Base-by-base conservation (phyloP, 2,888 invertebrate genomes). In the Danaus chrysippus region DNA sequence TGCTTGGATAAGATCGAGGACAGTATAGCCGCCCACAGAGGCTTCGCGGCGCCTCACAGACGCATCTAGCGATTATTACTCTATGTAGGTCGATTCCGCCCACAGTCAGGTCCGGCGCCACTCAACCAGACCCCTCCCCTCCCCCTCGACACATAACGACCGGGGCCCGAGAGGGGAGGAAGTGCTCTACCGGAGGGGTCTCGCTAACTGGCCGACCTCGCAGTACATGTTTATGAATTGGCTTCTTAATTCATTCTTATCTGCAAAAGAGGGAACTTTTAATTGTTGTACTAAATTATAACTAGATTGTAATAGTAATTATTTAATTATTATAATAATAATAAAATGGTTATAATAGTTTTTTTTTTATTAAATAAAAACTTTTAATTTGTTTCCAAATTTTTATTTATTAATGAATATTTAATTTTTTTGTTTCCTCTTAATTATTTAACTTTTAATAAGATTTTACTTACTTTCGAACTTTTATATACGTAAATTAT, bases 11-110 rank as follows among this genome's bases (percentile, higher is more conserved):
- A 34, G 23, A 34, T 34, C 23, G 23, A 34, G 23, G 23, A 49
- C 52, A 34, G 59, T 62, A 66, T 58, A 34, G 71, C 79, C 84
- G 81, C 85, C 86, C 80, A 84, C 84, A 57, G 75, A 81, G 82
- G 82, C 82, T 82, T 77, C 76, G 65, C 74, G 87, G 88, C 88
- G 88, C 87, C 87, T 83, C 81, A 68, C 76, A 79, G 87, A 81
- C 87, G 87, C 84, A 82, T 87, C 87, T 77, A 82, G 80, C 82
- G 84, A 85, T 85, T 84, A 88, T 88, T 88, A 86, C 84, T 84
- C 82, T 82, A 87, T 87, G 87, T 88, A 84, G 88, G 88, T 86
- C 88, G 86, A 63, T 74, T 76, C 79, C 88, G 86, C 88, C 89
- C 84, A 88, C 88, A 82, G 80, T 78, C 81, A 74, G 66, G 74